A percentile compares a stretch with the other conserved stretches of the same genome.
These are phyloP conservation scores for Danio tinwini DNA, from an alignment of 2,797 vertebrate genomes.

Conservation along the genomic window DNA sequence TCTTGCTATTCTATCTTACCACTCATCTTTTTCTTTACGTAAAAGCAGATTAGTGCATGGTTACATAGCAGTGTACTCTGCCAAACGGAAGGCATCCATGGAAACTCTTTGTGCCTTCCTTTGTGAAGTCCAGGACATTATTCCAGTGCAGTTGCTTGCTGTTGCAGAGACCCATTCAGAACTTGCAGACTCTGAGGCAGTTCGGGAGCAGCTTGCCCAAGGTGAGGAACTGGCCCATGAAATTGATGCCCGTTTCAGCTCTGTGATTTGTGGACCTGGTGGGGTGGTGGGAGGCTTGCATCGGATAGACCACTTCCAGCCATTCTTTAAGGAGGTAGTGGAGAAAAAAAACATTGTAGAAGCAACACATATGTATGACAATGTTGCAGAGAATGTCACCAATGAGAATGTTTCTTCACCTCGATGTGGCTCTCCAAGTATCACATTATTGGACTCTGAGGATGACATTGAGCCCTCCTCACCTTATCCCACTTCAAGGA, in stretches of 20 bases:
- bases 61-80: conserved; percentile 92
- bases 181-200: conserved; percentile 84
- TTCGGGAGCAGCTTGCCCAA: conserved; percentile 88
- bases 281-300: conserved; percentile 85
- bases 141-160: conserved; percentile 92
- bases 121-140: conserved; percentile 95
- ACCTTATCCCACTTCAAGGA: conserved; percentile 82
- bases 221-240: conserved; percentile 95
- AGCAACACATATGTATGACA: conserved; percentile 96
- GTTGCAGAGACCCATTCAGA: conserved; percentile 86
- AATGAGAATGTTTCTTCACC: conserved; percentile 89
- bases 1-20: conserved; percentile 90
- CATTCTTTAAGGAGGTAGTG: conserved; percentile 90
- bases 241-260: conserved; percentile 88
- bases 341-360: conserved; percentile 93
- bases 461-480: conserved; percentile 89
- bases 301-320: conserved; percentile 89
- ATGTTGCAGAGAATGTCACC: conserved; percentile 89
- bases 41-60: conserved; percentile 93
- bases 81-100: conserved; percentile 89
- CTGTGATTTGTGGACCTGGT: conserved; percentile 83
- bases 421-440: conserved; percentile 89
- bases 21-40: conserved; percentile 91
- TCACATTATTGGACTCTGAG: conserved; percentile 88
- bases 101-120: conserved; percentile 94